Evolutionary conservation across 2,113 vertebrate species (phyloP).

Genomic region (Genyomyrus donnyi): DNA sequence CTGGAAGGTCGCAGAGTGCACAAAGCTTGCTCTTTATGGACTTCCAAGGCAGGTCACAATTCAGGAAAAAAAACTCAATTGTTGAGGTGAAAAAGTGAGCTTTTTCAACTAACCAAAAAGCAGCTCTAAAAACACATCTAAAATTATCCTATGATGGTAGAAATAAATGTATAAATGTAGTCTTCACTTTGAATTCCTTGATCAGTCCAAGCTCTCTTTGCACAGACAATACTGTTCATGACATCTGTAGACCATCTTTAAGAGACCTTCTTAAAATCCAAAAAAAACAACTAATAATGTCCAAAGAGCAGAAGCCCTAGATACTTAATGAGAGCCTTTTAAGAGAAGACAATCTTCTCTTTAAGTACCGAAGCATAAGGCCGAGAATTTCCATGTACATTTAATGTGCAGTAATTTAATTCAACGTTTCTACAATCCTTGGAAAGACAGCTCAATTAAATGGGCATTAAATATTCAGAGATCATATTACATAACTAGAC

Average conservation of each 20-base stretch:
- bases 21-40: background rate
- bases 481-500: background rate
- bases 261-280: background rate
- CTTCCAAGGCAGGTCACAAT: background rate
- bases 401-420: background rate
- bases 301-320: background rate
- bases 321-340: background rate
- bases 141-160: background rate
- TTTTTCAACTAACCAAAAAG: background rate
- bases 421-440: background rate
- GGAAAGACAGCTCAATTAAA: background rate
- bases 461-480: background rate
- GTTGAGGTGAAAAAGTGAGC: background rate
- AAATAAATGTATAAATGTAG: background rate
- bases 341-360: background rate
- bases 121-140: background rate
- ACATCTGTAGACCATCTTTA: background rate
- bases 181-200: background rate
- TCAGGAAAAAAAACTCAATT: background rate
- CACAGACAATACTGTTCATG: background rate
- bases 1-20: background rate
- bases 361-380: background rate
- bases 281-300: background rate
- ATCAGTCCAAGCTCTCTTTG: background rate
- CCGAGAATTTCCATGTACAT: background rate